Conservation (phyloP, 53 echinoderm and acorn worm species). For the Glandiceps talaboti region DNA sequence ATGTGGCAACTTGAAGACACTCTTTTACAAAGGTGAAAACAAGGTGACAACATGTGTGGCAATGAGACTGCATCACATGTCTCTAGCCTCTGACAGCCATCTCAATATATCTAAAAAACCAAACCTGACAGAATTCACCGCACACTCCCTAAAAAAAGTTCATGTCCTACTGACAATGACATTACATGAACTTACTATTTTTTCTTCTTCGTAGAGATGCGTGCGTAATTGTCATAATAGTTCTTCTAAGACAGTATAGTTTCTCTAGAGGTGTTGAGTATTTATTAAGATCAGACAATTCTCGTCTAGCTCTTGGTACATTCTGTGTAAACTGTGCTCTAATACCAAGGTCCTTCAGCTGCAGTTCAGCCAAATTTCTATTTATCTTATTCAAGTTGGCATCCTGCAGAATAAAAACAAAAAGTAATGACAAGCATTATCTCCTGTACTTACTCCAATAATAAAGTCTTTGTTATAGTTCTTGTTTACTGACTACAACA, state of each 20-base stretch:
- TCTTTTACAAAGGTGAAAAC: no score
- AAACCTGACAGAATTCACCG: no score
- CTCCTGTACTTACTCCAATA: no score
- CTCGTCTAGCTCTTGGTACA: slow-evolving; percentile 74
- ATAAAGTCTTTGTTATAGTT: no score
- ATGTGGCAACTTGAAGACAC: no score
- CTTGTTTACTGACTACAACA: no score
- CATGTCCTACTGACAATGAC: no score
- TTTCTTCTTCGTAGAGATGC: slow-evolving; percentile 12
- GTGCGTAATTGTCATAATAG: slow-evolving; percentile 80
- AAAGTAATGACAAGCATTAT: neutral
- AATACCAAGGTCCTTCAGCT: slow-evolving; percentile 76
- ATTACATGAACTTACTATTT: neutral
- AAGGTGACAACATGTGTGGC: no score
- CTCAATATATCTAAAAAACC: no score
- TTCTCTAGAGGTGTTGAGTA: slow-evolving; percentile 81
- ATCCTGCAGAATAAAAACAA: slow-evolving; percentile 31
- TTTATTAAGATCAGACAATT: slow-evolving; percentile 72
- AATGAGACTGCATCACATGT: no score
- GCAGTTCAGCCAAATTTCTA: slow-evolving; percentile 80
- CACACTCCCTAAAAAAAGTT: no score
- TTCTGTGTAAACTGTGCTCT: slow-evolving; percentile 79
- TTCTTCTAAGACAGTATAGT: slow-evolving; percentile 75
- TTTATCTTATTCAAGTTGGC: slow-evolving; percentile 89
- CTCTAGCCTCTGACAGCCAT: no score